These are phyloP conservation scores for Hyposmocoma kahamanoa DNA, from an alignment of 1,140 invertebrate species.

Conservation along the genomic window DNA sequence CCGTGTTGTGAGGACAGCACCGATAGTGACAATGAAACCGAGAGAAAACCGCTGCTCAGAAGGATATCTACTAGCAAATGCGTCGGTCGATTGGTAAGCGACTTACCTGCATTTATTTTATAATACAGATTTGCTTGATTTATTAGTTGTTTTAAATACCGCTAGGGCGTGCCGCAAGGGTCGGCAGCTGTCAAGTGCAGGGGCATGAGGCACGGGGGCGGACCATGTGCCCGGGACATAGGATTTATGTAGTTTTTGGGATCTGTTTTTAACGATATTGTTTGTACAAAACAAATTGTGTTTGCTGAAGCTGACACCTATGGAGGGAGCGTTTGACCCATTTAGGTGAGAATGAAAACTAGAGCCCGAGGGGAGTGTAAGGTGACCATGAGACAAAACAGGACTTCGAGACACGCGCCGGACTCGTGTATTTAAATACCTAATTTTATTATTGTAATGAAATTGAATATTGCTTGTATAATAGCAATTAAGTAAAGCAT, in stretches of 20 bases:
- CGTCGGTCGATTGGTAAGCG: conserved; percentile 59
- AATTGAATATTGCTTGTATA: too few species aligned
- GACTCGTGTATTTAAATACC: too few species aligned
- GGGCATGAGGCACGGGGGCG: conserved; percentile 28
- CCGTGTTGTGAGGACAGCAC: conserved; percentile 54
- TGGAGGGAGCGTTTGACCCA: conserved; percentile 23
- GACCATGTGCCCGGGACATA: conserved; percentile 48
- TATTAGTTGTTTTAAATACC: neutral
- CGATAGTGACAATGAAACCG: conserved; percentile 63
- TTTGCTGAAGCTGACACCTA: conserved; percentile 20
- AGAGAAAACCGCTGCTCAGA: conserved; percentile 48
- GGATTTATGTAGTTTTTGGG: conserved; percentile 2
- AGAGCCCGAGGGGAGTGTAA: conserved; percentile 6
- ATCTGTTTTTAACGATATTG: conserved; percentile 24
- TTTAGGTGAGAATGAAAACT: conserved; percentile 13
- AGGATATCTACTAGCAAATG: conserved; percentile 66
- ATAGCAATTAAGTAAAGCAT: too few species aligned
- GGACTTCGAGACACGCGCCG: too few species aligned
- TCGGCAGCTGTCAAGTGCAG: conserved; percentile 25
- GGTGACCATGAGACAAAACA: conserved; percentile 22
- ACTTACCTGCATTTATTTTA: neutral
- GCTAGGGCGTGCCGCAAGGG: conserved; percentile 41
- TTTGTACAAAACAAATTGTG: conserved; percentile 19
- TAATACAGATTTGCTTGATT: neutral
- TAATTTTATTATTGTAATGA: too few species aligned